Conservation (phyloP, 2,113 vertebrate species). For the Atherinomorus stipes region DNA sequence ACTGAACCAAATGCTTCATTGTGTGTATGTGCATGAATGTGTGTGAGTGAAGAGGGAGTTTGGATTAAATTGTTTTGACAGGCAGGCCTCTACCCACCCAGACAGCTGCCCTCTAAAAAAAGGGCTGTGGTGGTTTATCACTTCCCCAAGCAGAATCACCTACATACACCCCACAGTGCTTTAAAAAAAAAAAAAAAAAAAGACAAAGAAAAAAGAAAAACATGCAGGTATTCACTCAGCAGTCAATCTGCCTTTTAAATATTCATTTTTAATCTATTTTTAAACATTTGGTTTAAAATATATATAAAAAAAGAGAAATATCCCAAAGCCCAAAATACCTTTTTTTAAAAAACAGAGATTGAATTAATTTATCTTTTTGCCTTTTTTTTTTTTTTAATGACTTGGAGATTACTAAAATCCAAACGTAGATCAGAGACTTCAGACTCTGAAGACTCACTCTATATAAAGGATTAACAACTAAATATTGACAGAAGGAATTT, state of each 20-base stretch:
- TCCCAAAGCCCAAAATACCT: no score
- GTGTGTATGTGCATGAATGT: constrained; percentile 5
- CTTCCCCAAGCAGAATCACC: constrained; percentile 13
- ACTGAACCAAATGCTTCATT: neutral
- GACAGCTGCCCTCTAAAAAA: constrained; percentile 33
- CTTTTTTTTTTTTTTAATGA: neutral
- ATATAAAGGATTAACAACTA: no score
- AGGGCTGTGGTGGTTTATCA: constrained; percentile 19
- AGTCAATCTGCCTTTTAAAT: neutral
- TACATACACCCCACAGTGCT: neutral
- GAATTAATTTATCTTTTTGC: no score
- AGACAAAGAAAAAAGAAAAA: neutral
- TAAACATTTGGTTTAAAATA: neutral
- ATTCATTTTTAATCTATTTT: neutral
- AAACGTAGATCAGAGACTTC: neutral
- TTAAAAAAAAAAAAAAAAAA: no score
- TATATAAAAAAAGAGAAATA: no score
- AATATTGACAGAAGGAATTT: neutral
- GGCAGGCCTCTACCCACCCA: constrained; percentile 28
- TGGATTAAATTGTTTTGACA: constrained; percentile 65
- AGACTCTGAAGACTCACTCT: neutral
- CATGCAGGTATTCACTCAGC: neutral
- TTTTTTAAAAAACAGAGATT: no score
- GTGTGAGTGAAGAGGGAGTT: constrained; percentile 18
- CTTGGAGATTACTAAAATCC: neutral